Conservation (phyloP, 2,113 vertebrate genomes). For the Phoxinus phoxinus region DNA sequence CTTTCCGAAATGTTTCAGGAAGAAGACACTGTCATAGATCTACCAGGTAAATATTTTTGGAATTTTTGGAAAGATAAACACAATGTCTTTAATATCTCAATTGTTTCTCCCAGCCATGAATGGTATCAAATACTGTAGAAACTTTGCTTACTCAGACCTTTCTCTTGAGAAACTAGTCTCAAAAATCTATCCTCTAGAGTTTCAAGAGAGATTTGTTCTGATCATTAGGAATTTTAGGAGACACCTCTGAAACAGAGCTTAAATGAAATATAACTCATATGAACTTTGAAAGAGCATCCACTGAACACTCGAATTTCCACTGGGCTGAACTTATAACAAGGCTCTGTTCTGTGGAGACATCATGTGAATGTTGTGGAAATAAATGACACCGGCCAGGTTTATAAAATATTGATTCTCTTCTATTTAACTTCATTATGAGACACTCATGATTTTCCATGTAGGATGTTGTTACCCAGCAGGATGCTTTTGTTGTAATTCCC, state of each 20-base stretch:
- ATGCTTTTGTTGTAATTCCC: not conserved
- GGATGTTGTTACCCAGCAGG: constrained; percentile 7
- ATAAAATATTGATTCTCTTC: not conserved
- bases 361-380: not conserved
- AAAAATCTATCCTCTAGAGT: not conserved
- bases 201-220: not conserved
- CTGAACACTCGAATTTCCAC: not conserved
- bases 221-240: not conserved
- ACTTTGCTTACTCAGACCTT: not conserved
- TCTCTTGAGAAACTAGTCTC: not conserved
- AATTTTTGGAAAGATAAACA: not conserved
- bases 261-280: not conserved
- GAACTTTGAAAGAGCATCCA: not conserved
- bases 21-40: constrained; percentile 66
- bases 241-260: not conserved
- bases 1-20: constrained; percentile 78
- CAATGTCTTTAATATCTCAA: not conserved
- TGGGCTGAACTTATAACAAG: not conserved
- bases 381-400: not conserved
- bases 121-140: not conserved
- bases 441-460: not conserved
- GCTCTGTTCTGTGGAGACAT: not conserved
- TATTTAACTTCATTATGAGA: not conserved
- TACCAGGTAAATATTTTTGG: constrained; percentile 76
- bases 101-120: not conserved